phyloP scores from a whole-genome alignment of 2,888 invertebrate species.

The Tenthredo mesomela region DNA sequence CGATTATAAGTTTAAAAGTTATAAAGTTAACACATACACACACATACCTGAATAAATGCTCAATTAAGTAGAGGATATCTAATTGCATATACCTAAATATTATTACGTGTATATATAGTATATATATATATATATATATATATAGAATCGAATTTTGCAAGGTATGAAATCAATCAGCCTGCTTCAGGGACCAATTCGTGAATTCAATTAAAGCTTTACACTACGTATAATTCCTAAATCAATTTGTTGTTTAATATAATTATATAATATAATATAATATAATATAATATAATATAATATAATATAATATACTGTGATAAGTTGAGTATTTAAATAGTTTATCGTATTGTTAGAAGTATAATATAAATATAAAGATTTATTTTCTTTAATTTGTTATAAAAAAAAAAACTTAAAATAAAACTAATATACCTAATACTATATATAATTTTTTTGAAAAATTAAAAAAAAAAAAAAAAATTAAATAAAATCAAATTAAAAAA shows the following conservation, averaged over 20 bases:
- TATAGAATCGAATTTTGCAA: background rate
- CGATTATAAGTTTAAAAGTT: background rate
- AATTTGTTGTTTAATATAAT: slow-evolving; percentile 17
- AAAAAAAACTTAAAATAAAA: background rate
- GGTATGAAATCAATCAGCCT: slow-evolving; percentile 2
- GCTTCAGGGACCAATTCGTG: slow-evolving; percentile 33
- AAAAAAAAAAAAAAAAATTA: background rate
- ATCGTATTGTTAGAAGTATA: background rate
- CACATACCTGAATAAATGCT: slow-evolving; percentile 62
- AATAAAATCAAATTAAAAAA: slow-evolving; percentile 3
- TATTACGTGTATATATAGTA: too few species aligned
- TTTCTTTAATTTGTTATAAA: background rate
- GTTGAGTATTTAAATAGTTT: background rate
- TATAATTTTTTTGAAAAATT: background rate
- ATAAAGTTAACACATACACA: background rate
- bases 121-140: too few species aligned
- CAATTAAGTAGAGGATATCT: slow-evolving; percentile 53
- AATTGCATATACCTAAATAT: background rate
- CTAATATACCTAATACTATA: background rate
- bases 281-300: background rate
- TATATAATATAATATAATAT: background rate
- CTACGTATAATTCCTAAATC: background rate
- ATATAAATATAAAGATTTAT: too few species aligned
- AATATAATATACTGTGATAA: slow-evolving; percentile 9
- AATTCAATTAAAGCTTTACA: background rate